Conservation (phyloP, 2,797 vertebrate genomes). For the Fundulus diaphanus region DNA sequence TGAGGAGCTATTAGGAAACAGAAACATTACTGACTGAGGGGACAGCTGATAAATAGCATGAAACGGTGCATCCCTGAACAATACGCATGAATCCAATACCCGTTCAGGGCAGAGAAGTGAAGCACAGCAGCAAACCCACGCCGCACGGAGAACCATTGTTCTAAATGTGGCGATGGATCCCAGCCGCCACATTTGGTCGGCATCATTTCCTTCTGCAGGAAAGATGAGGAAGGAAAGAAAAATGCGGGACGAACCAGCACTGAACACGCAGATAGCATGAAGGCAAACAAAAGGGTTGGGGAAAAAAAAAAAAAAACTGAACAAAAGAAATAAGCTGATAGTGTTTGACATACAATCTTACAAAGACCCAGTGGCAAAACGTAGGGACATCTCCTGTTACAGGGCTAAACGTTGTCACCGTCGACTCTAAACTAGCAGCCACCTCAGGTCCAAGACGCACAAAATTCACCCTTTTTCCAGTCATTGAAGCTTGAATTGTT, state of each 20-base stretch:
- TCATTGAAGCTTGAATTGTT: conserved; percentile 1
- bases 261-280: conserved; percentile 14
- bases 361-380: background rate
- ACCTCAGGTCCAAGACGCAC: background rate
- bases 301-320: background rate
- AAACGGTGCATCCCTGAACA: background rate
- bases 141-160: conserved; percentile 9
- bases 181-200: conserved; percentile 19
- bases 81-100: background rate
- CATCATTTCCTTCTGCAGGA: conserved; percentile 44
- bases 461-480: background rate
- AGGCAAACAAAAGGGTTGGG: background rate
- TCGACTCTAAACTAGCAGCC: background rate
- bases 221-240: conserved; percentile 32
- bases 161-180: conserved; percentile 6
- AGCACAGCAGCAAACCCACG: background rate
- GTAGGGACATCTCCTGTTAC: background rate
- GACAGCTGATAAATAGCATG: background rate
- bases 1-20: background rate
- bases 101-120: conserved; percentile 4
- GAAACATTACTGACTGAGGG: background rate
- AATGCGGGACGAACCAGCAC: conserved; percentile 7
- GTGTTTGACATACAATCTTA: background rate
- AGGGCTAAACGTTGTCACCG: background rate
- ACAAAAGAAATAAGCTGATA: background rate